Evolutionary conservation across 2,113 vertebrate species (phyloP).

Genomic region (Harpagus bidentatus): DNA sequence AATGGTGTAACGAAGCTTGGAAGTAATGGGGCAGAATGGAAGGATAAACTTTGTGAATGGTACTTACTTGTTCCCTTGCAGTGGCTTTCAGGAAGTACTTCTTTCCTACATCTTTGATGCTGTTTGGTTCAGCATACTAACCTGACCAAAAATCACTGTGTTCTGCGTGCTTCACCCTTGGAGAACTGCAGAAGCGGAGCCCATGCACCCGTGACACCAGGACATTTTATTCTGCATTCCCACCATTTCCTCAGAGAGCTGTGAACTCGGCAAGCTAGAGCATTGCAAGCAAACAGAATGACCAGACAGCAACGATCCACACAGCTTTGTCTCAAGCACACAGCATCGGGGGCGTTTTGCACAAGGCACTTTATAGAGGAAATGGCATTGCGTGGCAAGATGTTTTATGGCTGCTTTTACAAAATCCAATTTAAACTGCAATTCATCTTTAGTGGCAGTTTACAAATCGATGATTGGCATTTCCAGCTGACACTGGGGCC

Average conservation of each 20-base stretch:
- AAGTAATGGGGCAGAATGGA: background rate
- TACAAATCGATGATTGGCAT: background rate
- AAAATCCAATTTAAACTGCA: background rate
- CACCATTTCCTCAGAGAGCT: background rate
- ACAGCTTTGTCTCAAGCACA: background rate
- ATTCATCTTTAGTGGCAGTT: background rate
- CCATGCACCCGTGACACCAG: background rate
- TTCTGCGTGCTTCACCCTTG: fast-evolving
- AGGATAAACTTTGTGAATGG: background rate
- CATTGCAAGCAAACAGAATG: background rate
- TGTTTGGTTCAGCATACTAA: background rate
- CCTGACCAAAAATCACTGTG: background rate
- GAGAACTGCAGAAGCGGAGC: fast-evolving
- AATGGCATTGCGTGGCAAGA: background rate
- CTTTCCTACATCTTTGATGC: background rate
- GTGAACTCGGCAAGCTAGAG: background rate
- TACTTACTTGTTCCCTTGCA: background rate
- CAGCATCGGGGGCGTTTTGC: background rate
- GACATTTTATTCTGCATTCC: background rate
- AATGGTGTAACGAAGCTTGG: background rate
- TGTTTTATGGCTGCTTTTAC: background rate
- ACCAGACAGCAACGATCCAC: fast-evolving
- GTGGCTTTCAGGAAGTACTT: background rate
- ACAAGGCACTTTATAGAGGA: background rate
- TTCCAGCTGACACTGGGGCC: background rate